Conservation (phyloP, 1,140 invertebrate genomes). For the Anastrepha ludens region DNA sequence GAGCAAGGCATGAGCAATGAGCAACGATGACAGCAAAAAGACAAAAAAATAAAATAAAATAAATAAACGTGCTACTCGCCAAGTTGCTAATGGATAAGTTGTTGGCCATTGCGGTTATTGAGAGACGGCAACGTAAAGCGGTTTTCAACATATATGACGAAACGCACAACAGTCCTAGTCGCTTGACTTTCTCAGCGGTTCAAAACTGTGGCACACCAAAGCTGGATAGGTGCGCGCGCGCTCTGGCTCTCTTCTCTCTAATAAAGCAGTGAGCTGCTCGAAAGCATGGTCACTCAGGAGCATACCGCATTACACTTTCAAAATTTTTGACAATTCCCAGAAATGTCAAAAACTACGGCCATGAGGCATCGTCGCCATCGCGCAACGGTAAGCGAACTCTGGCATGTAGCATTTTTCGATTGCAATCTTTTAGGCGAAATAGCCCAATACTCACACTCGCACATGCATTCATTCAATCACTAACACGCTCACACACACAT, state of each 20-base stretch:
- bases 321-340: not conserved
- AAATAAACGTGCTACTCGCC: not conserved
- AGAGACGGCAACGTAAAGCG: not conserved
- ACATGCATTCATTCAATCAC: not conserved
- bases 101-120: not conserved
- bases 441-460: constrained; percentile 9
- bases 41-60: not conserved
- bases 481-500: not conserved
- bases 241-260: not conserved
- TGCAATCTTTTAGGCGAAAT: constrained; percentile 31
- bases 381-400: not conserved
- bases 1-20: not conserved
- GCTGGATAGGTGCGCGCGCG: not conserved
- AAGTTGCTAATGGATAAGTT: not conserved
- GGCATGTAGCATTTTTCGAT: not conserved
- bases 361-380: not conserved
- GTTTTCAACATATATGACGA: too few species aligned
- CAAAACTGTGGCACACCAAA: not conserved
- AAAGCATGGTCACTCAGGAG: not conserved
- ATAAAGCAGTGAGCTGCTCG: not conserved
- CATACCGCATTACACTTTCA: not conserved
- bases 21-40: constrained; percentile 22
- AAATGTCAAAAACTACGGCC: not conserved
- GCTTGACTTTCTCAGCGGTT: not conserved
- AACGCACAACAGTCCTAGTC: not conserved